These are phyloP conservation scores for Poeciliopsis prolifica DNA, from an alignment of 2,113 vertebrate genomes.

Conservation along the genomic window DNA sequence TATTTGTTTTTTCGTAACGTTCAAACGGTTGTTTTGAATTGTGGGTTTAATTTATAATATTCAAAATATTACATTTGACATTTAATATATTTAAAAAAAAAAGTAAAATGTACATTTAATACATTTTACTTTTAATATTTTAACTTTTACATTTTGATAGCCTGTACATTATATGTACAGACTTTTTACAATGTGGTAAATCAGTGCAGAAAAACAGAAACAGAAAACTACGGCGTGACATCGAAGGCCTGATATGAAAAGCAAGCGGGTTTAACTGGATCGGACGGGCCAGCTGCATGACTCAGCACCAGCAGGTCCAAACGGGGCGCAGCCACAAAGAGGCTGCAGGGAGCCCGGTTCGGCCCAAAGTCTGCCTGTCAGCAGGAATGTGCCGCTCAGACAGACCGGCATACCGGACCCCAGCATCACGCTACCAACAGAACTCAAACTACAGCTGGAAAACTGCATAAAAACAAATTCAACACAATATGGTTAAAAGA, in stretches of 20 bases:
- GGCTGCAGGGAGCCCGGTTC: conserved; percentile 33
- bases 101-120: too few species aligned
- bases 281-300: conserved; percentile 43
- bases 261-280: conserved; percentile 50
- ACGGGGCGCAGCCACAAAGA: conserved; percentile 64
- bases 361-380: conserved; percentile 63
- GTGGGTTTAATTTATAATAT: too few species aligned
- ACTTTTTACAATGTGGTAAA: too few species aligned
- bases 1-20: too few species aligned
- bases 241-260: conserved; percentile 22
- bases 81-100: too few species aligned
- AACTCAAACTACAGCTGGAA: not conserved
- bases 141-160: too few species aligned
- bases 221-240: not conserved
- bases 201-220: too few species aligned
- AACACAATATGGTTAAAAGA: not conserved
- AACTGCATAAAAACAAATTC: not conserved
- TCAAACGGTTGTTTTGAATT: too few species aligned
- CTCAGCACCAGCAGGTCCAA: conserved; percentile 68
- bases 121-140: too few species aligned
- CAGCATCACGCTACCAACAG: conserved; percentile 11
- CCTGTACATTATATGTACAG: too few species aligned
- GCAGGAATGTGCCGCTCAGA: conserved; percentile 61
- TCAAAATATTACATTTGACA: too few species aligned
- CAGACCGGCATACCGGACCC: conserved; percentile 16